A percentile compares a stretch with the other conserved stretches of the same genome.
Evolutionary conservation across 2,797 vertebrate genomes (phyloP).

Genomic region (Paramormyrops hopkinsi): DNA sequence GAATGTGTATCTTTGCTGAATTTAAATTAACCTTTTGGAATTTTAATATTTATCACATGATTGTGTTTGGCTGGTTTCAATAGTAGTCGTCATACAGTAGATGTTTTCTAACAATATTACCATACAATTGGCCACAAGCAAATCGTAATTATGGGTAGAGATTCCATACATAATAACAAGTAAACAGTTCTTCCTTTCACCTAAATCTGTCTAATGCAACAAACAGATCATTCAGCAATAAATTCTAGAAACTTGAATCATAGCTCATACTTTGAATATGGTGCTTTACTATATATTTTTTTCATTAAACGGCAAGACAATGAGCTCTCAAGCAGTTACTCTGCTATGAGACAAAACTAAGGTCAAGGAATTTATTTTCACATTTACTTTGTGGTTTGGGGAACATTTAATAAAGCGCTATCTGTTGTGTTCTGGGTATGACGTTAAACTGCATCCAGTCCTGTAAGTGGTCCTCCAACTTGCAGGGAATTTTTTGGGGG

Average conservation of each 20-base stretch:
- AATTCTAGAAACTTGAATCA: background rate
- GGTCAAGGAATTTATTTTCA: background rate
- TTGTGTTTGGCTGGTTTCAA: background rate
- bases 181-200: background rate
- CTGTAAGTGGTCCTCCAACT: background rate
- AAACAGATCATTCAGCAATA: background rate
- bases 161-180: background rate
- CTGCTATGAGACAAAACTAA: background rate
- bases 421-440: background rate
- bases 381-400: background rate
- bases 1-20: background rate
- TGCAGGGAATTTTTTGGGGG: too few relatives aligned
- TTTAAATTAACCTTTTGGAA: background rate
- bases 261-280: background rate
- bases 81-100: background rate
- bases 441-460: background rate
- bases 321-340: background rate
- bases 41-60: background rate
- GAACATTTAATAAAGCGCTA: background rate
- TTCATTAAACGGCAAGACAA: background rate
- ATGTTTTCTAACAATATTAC: background rate
- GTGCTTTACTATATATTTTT: background rate
- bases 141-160: background rate
- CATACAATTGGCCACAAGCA: background rate
- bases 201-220: background rate